phyloP scores from a whole-genome alignment of 2,797 vertebrate genomes.

The Scleropages formosus region DNA sequence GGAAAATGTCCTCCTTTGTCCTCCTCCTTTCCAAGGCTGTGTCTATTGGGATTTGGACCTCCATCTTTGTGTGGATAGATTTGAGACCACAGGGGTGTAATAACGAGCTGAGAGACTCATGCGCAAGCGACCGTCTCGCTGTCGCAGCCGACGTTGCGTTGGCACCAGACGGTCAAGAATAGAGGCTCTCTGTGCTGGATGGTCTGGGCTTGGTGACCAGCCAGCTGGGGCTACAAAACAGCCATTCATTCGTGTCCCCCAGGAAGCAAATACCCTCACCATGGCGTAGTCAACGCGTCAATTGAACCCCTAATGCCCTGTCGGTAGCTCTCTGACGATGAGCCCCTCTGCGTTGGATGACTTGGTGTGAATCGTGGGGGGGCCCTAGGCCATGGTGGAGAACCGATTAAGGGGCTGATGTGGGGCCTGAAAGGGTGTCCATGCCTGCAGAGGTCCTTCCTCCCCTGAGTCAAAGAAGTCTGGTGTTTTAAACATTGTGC shows the following conservation, averaged over 20 bases:
- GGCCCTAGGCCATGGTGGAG: too few species aligned
- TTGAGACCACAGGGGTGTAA: conserved; percentile 15
- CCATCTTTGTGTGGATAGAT: background rate
- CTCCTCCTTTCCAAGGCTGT: conserved; percentile 7
- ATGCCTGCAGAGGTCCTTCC: too few species aligned
- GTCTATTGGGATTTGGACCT: conserved; percentile 16
- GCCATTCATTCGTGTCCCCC: conserved; percentile 52
- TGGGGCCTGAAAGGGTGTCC: too few species aligned
- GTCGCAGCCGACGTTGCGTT: conserved; percentile 50
- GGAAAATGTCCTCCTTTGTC: background rate
- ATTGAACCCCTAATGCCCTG: conserved; percentile 35
- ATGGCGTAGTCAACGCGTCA: conserved; percentile 48
- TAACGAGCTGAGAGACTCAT: background rate
- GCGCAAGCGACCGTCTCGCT: conserved; percentile 46
- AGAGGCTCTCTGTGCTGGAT: conserved; percentile 40
- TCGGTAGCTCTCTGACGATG: background rate
- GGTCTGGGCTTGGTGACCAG: conserved; percentile 12
- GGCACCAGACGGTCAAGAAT: conserved; percentile 48
- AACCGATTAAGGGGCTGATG: too few species aligned
- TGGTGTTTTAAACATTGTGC: too few species aligned
- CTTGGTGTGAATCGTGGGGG: too few species aligned
- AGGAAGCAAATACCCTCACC: conserved; percentile 39
- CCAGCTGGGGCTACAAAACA: conserved; percentile 47
- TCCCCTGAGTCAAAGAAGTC: too few species aligned
- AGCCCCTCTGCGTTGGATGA: too few species aligned